A percentile compares a stretch with the other conserved stretches of the same genome.
phyloP scores from a whole-genome alignment of 1,140 invertebrate species.

The Arctopsyche grandis region DNA sequence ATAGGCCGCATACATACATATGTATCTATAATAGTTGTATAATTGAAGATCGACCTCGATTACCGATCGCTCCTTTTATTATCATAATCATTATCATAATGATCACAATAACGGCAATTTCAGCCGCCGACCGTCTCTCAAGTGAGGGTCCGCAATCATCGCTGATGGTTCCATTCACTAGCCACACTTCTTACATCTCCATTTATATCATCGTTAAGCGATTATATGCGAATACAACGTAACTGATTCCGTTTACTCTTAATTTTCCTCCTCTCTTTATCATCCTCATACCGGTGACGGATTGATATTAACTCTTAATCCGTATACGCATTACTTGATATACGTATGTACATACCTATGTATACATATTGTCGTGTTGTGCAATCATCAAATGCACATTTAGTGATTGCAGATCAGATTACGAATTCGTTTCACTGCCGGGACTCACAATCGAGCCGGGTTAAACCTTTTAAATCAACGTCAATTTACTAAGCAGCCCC shows the following conservation, averaged over 20 bases:
- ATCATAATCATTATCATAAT: slow-evolving; percentile 48
- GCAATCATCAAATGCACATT: slow-evolving; percentile 12
- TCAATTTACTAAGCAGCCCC: slow-evolving; percentile 37
- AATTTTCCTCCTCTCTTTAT: background rate
- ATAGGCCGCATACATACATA: background rate
- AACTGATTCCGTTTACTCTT: background rate
- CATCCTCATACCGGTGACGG: too few relatives aligned
- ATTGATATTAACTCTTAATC: too few relatives aligned
- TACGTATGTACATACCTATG: too few relatives aligned
- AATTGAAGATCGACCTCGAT: slow-evolving; percentile 47
- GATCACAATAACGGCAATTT: slow-evolving; percentile 25
- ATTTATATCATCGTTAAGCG: slow-evolving; percentile 1
- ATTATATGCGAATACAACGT: background rate
- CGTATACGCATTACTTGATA: too few relatives aligned
- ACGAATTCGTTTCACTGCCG: slow-evolving; percentile 4
- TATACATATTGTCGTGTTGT: background rate
- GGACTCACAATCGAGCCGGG: slow-evolving; percentile 8
- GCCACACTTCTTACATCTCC: slow-evolving; percentile 12
- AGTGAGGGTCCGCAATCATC: slow-evolving; percentile 25
- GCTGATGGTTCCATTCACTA: slow-evolving; percentile 33
- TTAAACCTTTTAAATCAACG: slow-evolving; percentile 46
- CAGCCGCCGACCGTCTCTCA: slow-evolving; percentile 11
- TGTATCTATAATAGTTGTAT: slow-evolving; percentile 37
- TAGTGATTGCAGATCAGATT: slow-evolving; percentile 14
- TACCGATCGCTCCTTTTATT: slow-evolving; percentile 36